Conservation (phyloP, 2,113 vertebrate genomes). For the Notothenia rossii region DNA sequence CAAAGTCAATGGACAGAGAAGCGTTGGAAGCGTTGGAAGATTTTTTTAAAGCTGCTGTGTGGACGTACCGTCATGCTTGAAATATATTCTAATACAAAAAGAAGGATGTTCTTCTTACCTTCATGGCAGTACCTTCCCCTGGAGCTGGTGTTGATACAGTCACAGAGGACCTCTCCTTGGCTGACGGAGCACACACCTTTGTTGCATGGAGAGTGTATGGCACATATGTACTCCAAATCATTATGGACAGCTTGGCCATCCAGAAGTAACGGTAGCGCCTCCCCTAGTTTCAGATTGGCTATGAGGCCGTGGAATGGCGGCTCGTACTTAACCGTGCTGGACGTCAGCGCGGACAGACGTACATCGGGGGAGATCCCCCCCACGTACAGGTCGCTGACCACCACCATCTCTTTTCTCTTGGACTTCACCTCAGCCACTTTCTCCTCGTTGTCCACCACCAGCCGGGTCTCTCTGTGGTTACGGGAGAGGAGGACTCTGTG, state of each 20-base stretch:
- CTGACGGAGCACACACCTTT: slow-evolving; percentile 89
- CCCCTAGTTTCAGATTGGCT: slow-evolving; percentile 90
- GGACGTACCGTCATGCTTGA: not conserved
- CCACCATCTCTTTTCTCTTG: slow-evolving; percentile 92
- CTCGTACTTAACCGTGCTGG: slow-evolving; percentile 96
- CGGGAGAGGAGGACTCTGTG: slow-evolving; percentile 90
- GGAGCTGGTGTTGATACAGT: slow-evolving; percentile 92
- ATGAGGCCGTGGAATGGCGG: slow-evolving; percentile 91
- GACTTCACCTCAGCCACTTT: slow-evolving; percentile 90
- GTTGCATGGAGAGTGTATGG: slow-evolving; percentile 90
- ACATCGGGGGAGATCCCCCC: slow-evolving; percentile 94
- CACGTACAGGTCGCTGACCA: slow-evolving; percentile 93
- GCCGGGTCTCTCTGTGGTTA: slow-evolving; percentile 86
- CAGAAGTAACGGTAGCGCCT: slow-evolving; percentile 86
- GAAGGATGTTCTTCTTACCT: slow-evolving; percentile 85
- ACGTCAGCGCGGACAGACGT: slow-evolving; percentile 93
- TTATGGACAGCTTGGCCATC: slow-evolving; percentile 91
- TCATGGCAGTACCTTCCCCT: slow-evolving; percentile 93
- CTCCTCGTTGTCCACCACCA: slow-evolving; percentile 91
- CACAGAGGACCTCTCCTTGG: slow-evolving; percentile 89
- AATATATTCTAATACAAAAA: not conserved
- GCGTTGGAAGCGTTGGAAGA: too few species aligned
- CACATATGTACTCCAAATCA: slow-evolving; percentile 90
- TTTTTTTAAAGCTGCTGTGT: too few species aligned
- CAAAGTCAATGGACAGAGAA: too few species aligned